phyloP scores from a whole-genome alignment of 1,140 invertebrate species.

The Littorina saxatilis region DNA sequence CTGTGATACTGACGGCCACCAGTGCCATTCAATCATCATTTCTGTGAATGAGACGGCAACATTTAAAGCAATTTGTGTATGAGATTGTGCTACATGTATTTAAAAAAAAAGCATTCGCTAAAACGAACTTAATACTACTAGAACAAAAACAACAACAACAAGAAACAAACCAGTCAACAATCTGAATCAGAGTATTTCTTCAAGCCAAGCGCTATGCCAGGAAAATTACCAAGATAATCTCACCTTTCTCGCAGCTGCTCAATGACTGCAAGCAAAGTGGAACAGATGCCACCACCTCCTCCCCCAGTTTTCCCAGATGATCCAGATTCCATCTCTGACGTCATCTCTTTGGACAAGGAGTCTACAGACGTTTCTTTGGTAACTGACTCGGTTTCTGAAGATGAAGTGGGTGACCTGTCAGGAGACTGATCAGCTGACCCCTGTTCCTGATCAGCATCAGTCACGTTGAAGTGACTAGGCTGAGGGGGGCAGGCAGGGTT shows the following conservation, averaged over 20 bases:
- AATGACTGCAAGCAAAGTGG: slow-evolving; percentile 74
- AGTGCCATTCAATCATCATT: too few relatives aligned
- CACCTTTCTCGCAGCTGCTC: slow-evolving; percentile 72
- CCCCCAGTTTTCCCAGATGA: slow-evolving; percentile 46
- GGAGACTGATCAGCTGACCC: slow-evolving; percentile 4
- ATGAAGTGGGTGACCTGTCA: background rate
- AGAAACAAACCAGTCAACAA: too few relatives aligned
- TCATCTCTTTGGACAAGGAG: slow-evolving; percentile 33
- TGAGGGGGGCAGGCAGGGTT: slow-evolving; percentile 53
- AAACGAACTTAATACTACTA: too few relatives aligned
- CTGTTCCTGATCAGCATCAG: background rate
- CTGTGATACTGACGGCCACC: too few relatives aligned
- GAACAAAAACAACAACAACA: too few relatives aligned
- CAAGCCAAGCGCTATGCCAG: too few relatives aligned
- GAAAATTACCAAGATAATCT: too few relatives aligned
- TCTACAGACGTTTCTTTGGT: slow-evolving; percentile 41
- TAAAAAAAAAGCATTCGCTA: too few relatives aligned
- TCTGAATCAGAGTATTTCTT: too few relatives aligned
- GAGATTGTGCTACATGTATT: too few relatives aligned
- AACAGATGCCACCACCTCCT: slow-evolving; percentile 67
- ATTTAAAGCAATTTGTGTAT: too few relatives aligned
- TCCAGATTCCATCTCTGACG: slow-evolving; percentile 6
- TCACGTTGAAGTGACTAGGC: background rate
- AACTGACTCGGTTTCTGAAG: slow-evolving; percentile 8
- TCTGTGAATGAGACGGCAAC: too few relatives aligned